These are phyloP conservation scores for Tribolium madens DNA, from an alignment of 1,140 invertebrate species.

Conservation along the genomic window DNA sequence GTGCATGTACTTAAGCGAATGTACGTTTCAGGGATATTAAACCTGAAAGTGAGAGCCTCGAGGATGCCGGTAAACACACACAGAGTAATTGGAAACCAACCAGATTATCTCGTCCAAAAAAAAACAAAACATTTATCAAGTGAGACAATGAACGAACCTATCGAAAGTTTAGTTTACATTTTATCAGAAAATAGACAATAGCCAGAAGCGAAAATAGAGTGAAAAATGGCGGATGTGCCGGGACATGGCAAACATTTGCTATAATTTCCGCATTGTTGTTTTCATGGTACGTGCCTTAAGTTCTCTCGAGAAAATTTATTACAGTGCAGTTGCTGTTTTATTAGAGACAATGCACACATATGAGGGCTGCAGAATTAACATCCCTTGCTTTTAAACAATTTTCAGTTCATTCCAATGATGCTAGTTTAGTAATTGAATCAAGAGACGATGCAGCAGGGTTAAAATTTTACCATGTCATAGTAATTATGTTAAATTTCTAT, in stretches of 20 bases:
- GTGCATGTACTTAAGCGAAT: slow-evolving; percentile 29
- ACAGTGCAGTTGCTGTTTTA: neutral
- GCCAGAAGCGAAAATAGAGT: neutral
- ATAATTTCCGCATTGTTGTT: neutral
- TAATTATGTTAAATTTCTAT: too few relatives aligned
- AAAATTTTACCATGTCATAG: too few relatives aligned
- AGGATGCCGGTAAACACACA: neutral
- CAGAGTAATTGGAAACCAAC: slow-evolving; percentile 24
- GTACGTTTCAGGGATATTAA: slow-evolving; percentile 22
- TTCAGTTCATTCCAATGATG: neutral
- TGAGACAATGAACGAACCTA: too few relatives aligned
- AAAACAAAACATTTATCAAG: too few relatives aligned
- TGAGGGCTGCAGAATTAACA: neutral
- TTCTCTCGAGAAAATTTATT: neutral
- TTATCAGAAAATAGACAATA: too few relatives aligned
- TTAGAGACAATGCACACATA: neutral
- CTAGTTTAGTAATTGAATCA: too few relatives aligned
- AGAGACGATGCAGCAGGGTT: too few relatives aligned
- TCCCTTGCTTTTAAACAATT: neutral
- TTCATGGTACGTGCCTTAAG: neutral
- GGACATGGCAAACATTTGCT: neutral
- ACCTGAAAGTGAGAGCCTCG: neutral
- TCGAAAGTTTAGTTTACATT: too few relatives aligned
- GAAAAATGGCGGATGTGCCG: neutral
- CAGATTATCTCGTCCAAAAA: slow-evolving; percentile 11